Base-by-base conservation (phyloP, 1,140 invertebrate species). In the Hyles euphorbiae region DNA sequence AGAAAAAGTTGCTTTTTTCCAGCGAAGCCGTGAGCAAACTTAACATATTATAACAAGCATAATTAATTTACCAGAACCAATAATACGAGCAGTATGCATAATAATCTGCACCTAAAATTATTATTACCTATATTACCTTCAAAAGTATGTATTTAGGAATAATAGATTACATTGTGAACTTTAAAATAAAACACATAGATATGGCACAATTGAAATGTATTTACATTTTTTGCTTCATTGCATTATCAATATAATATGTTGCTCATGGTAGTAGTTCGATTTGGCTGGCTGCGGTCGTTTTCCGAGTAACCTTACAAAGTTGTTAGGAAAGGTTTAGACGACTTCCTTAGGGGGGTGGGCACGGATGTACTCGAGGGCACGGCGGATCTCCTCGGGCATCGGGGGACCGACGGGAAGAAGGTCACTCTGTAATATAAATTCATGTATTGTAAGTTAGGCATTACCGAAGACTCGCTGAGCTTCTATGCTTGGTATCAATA, bases 381-480 rank as follows among this genome's bases (percentile, higher is more conserved):
- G 72, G 51, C 58, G 56, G 62, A 81, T 81, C 49, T 68, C 72
- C 47, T 65, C 70, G 36, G 78, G 78, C 9, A 81, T 60, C n/a
- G 93, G 92, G 0, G 93, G 93, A 2, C 92, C 92, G 1, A 91
- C 92, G 34, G 92, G 92, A 0, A 93, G 70, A 49, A 91, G 87
- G 32, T 82, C 89, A 22, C 92, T 60, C 66, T 74, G 62, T 12
- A 52, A 50, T 2, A 55, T 6, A 54, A 45, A 45, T 9, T 1
- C 7, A 8, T 12, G 9, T 43, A 54, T 12, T 32, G 7, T 45
- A 45, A 5, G 12, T 47, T n/a, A 32, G 22, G 22, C 22, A 22
- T 22, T 22, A 0, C 2, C 22, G 22, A 2, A 22, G 22, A 22
- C 22, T 22, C 22, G 22, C 22, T 22, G 22, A 22, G 22, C 22